A percentile compares a stretch with the other conserved stretches of the same genome.
phyloP scores from a whole-genome alignment of 2,797 vertebrate genomes.

The Bradypodion ventrale region DNA sequence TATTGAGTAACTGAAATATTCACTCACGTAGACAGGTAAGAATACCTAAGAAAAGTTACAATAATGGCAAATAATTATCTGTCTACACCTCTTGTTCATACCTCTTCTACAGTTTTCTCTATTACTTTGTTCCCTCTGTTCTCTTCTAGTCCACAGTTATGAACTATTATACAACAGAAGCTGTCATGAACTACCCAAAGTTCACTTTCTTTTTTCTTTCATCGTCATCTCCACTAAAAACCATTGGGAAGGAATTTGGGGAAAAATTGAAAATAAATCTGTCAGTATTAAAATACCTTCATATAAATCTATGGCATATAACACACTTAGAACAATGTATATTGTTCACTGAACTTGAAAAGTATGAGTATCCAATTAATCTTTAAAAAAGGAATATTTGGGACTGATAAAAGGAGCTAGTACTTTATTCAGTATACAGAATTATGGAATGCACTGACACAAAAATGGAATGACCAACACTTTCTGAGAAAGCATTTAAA shows the following conservation, averaged over 20 bases:
- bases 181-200: too few species aligned
- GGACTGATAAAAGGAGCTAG: too few species aligned
- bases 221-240: neutral
- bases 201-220: too few species aligned
- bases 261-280: neutral
- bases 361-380: too few species aligned
- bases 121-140: neutral
- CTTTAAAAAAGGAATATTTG: too few species aligned
- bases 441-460: too few species aligned
- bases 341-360: neutral
- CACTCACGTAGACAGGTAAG: neutral
- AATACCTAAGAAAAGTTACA: neutral
- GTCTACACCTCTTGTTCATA: neutral
- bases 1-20: too few species aligned
- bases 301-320: neutral
- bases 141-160: neutral
- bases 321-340: neutral
- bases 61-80: neutral
- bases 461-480: too few species aligned
- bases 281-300: neutral
- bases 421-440: too few species aligned
- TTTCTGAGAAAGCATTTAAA: too few species aligned
- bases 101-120: neutral
- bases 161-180: neutral
- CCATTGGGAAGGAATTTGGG: too few species aligned